A percentile compares a stretch with the other conserved stretches of the same genome.
These are phyloP conservation scores for Pseudotriccus pelzelni DNA, from an alignment of 2,797 vertebrate genomes.

Conservation along the genomic window DNA sequence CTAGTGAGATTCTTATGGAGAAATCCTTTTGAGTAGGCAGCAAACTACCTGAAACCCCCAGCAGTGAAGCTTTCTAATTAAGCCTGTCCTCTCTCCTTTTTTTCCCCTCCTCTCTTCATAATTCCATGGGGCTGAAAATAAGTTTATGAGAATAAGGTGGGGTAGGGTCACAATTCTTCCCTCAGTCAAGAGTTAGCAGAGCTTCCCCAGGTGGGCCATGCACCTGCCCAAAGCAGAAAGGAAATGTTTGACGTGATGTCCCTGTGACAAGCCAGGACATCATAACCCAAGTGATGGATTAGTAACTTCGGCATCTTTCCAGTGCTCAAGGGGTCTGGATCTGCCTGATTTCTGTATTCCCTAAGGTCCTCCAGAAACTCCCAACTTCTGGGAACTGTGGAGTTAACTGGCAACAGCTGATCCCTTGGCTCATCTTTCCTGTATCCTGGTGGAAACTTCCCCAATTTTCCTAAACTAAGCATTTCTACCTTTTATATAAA, in stretches of 20 bases:
- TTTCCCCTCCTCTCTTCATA: background rate
- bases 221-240: background rate
- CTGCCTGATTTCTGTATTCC: background rate
- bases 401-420: background rate
- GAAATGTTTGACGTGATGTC: background rate
- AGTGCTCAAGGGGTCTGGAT: background rate
- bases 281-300: background rate
- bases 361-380: background rate
- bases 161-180: background rate
- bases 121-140: background rate
- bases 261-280: background rate
- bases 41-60: background rate
- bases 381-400: background rate
- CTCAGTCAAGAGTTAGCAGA: background rate
- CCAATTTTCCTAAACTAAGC: background rate
- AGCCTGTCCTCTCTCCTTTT: background rate
- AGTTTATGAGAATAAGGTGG: background rate
- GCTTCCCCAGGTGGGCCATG: background rate
- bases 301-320: background rate
- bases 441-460: background rate
- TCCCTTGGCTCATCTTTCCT: background rate
- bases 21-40: background rate
- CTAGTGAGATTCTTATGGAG: background rate
- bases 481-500: background rate
- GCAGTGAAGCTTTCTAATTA: background rate